Evolutionary conservation across 2,888 invertebrate genomes (phyloP).

Genomic region (Ctenicera cuprea): DNA sequence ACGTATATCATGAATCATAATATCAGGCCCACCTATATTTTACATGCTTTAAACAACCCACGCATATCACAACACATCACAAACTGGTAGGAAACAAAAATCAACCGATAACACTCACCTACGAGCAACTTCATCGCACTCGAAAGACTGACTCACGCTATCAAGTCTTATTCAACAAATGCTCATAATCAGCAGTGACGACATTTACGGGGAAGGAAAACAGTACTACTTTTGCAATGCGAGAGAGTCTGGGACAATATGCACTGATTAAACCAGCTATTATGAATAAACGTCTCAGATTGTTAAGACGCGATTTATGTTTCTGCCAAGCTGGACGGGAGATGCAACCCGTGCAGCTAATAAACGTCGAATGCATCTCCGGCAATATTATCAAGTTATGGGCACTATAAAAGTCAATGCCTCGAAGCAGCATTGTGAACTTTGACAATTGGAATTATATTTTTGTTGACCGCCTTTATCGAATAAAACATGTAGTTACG

Average conservation of each 20-base stretch:
- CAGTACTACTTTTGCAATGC: slow-evolving; percentile 28
- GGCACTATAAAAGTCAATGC: slow-evolving; percentile 48
- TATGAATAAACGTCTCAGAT: slow-evolving; percentile 1
- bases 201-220: slow-evolving; percentile 36
- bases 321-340: not conserved
- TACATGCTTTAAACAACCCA: slow-evolving; percentile 14
- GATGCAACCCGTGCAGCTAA: slow-evolving; percentile 11
- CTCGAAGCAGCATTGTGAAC: slow-evolving; percentile 45
- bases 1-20: slow-evolving; percentile 32
- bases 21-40: slow-evolving; percentile 25
- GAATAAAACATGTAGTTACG: slow-evolving; percentile 20
- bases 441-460: slow-evolving; percentile 47
- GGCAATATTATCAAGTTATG: slow-evolving; percentile 10
- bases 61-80: slow-evolving; percentile 5
- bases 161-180: slow-evolving; percentile 48
- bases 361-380: slow-evolving; percentile 35
- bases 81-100: slow-evolving; percentile 10
- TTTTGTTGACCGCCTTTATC: slow-evolving; percentile 36
- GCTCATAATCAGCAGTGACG: slow-evolving; percentile 48
- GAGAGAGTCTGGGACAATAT: slow-evolving; percentile 25
- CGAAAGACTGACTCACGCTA: slow-evolving; percentile 49
- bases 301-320: slow-evolving; percentile 24
- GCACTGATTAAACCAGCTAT: slow-evolving; percentile 36
- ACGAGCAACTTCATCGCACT: slow-evolving; percentile 37
- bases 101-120: slow-evolving; percentile 34